A percentile compares a stretch with the other conserved stretches of the same genome.
Evolutionary conservation across 2,797 vertebrate species (phyloP).

Genomic region (Poeciliopsis turneri): DNA sequence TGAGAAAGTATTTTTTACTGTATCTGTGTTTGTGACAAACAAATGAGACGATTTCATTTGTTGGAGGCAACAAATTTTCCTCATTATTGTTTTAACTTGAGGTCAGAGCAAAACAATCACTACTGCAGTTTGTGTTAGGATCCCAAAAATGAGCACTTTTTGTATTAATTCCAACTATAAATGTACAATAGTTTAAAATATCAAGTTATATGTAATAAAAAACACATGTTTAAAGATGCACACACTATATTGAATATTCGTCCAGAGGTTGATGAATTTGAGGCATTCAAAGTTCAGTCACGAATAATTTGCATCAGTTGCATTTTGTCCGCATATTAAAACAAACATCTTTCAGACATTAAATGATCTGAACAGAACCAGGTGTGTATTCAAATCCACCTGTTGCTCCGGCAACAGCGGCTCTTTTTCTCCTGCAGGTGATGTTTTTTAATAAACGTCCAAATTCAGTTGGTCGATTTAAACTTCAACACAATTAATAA

Average conservation of each 20-base stretch:
- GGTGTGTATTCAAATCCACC: background rate
- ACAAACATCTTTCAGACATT: background rate
- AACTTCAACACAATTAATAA: background rate
- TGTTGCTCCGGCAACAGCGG: background rate
- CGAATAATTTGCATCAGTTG: background rate
- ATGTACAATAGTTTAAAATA: background rate
- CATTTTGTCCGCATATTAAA: background rate
- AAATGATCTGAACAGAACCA: background rate
- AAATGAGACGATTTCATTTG: background rate
- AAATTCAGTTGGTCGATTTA: background rate
- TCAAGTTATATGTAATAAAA: background rate
- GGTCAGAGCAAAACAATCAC: background rate
- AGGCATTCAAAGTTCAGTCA: background rate
- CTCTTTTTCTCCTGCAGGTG: background rate
- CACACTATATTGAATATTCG: background rate
- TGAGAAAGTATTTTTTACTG: background rate
- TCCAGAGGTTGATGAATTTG: background rate
- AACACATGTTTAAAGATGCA: background rate
- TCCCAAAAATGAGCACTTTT: background rate
- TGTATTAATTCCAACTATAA: background rate
- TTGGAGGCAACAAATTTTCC: background rate
- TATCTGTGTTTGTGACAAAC: background rate
- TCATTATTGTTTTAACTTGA: background rate
- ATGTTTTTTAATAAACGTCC: background rate
- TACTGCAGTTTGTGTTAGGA: background rate